Conservation (phyloP, 2,888 invertebrate species). For the Dicyrtomina minuta region DNA sequence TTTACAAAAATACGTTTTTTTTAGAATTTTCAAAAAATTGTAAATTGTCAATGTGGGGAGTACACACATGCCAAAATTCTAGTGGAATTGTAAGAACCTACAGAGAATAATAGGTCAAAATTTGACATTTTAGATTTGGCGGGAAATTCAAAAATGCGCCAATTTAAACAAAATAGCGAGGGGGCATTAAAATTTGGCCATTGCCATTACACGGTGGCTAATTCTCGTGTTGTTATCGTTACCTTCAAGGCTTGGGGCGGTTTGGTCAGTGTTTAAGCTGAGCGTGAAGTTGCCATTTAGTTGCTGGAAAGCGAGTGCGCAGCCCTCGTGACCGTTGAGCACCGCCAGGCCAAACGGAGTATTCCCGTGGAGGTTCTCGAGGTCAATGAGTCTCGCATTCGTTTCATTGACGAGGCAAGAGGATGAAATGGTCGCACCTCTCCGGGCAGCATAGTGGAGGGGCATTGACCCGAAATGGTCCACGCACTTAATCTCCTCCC, state of each 20-base stretch:
- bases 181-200: too few relatives aligned
- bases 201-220: too few relatives aligned
- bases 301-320: slow-evolving; percentile 50
- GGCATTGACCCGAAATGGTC: slow-evolving; percentile 57
- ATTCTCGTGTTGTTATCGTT: background rate
- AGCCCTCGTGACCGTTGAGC: slow-evolving; percentile 57
- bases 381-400: slow-evolving; percentile 51
- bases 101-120: too few relatives aligned
- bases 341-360: slow-evolving; percentile 59
- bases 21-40: too few relatives aligned
- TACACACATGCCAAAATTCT: too few relatives aligned
- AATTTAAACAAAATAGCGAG: too few relatives aligned
- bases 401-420: slow-evolving; percentile 53
- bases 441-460: slow-evolving; percentile 58
- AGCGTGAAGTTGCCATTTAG: slow-evolving; percentile 45
- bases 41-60: too few relatives aligned
- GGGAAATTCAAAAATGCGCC: too few relatives aligned
- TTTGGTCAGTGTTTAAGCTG: slow-evolving; percentile 3
- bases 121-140: too few relatives aligned
- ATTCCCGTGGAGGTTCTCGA: slow-evolving; percentile 57
- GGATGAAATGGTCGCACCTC: slow-evolving; percentile 60
- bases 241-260: too few relatives aligned
- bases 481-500: slow-evolving; percentile 54
- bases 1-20: too few relatives aligned
- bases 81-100: too few relatives aligned